Conservation (phyloP, 2,888 invertebrate genomes). For the Penaeus monodon region DNA sequence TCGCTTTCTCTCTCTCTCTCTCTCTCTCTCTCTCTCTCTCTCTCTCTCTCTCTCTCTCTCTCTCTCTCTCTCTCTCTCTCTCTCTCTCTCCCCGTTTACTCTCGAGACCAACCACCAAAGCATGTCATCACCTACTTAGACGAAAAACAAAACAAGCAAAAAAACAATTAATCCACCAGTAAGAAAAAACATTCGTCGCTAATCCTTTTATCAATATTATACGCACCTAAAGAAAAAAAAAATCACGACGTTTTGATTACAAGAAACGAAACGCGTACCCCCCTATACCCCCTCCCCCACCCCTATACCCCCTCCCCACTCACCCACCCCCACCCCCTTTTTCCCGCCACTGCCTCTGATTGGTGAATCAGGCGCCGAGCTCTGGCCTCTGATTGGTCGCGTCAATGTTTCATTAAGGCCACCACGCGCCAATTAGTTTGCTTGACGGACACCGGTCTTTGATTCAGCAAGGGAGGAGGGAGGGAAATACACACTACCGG, state of each 20-base stretch:
- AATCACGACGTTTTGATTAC: not conserved
- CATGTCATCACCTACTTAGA: too few relatives aligned
- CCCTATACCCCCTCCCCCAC: too few relatives aligned
- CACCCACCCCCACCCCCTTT: not conserved
- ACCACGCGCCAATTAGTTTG: constrained; percentile 50
- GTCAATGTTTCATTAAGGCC: constrained; percentile 53
- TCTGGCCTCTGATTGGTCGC: constrained; percentile 36
- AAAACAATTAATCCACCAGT: not conserved
- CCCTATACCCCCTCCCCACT: too few relatives aligned
- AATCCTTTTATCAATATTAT: constrained; percentile 21
- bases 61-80: not conserved
- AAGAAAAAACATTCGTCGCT: not conserved
- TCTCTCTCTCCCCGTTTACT: not conserved
- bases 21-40: not conserved
- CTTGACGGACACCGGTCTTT: constrained; percentile 6
- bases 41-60: not conserved
- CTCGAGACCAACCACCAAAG: too few relatives aligned
- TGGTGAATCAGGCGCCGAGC: constrained; percentile 12
- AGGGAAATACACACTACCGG: too few relatives aligned
- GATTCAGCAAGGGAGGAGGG: not conserved
- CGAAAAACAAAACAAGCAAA: too few relatives aligned
- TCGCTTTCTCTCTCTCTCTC: not conserved
- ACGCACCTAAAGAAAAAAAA: not conserved
- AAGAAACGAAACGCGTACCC: not conserved
- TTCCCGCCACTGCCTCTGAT: constrained; percentile 14